Conservation (phyloP, 1,140 invertebrate genomes). For the Trichonephila clavipes region DNA sequence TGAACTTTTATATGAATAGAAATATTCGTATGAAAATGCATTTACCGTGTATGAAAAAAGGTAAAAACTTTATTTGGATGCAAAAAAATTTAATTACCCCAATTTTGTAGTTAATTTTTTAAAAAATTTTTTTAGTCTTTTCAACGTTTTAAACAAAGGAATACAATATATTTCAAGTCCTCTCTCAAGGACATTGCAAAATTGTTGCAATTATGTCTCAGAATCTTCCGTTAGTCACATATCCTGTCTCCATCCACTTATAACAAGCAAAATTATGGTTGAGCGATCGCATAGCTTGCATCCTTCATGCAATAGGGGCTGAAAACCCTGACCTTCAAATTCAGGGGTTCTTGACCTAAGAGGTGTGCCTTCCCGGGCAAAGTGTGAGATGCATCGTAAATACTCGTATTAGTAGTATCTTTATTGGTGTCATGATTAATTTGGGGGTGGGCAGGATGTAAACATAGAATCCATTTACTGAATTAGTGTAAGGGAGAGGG, state of each 20-base stretch:
- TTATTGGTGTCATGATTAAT: constrained; percentile 1
- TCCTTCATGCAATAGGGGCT: background rate
- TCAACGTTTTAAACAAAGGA: background rate
- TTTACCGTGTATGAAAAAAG: too few species aligned
- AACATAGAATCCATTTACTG: background rate
- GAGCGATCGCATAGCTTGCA: background rate
- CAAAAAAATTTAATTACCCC: too few species aligned
- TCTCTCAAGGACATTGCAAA: background rate
- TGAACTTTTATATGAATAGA: too few species aligned
- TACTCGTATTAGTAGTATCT: constrained; percentile 22
- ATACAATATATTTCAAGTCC: background rate
- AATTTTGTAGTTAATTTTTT: background rate
- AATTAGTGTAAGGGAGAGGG: background rate
- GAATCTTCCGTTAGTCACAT: constrained; percentile 8
- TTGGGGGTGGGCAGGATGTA: constrained; percentile 27
- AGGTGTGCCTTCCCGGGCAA: constrained; percentile 9
- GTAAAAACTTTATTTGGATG: too few species aligned
- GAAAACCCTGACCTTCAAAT: background rate
- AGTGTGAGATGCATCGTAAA: constrained; percentile 33
- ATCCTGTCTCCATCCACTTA: background rate
- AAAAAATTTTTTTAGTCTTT: background rate
- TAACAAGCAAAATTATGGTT: constrained; percentile 25
- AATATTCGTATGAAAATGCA: too few species aligned
- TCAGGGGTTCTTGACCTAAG: constrained; percentile 6
- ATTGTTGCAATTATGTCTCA: background rate